Evolutionary conservation across 1,140 invertebrate genomes (phyloP).

Genomic region (Philopotamus ludificatus): DNA sequence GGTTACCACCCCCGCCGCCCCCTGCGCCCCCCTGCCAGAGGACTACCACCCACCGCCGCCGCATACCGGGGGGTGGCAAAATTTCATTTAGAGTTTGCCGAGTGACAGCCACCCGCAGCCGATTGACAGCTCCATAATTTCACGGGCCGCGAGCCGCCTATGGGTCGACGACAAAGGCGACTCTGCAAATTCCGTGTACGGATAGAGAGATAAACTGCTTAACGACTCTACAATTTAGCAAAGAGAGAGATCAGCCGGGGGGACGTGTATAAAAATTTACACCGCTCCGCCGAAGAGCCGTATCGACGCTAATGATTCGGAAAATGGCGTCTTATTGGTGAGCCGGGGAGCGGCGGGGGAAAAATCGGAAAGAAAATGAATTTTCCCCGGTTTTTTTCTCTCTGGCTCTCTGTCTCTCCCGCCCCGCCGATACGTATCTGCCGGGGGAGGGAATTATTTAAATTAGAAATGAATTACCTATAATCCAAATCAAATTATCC

Average conservation of each 20-base stretch:
- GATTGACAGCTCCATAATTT: slow-evolving; percentile 41
- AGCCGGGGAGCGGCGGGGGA: slow-evolving; percentile 48
- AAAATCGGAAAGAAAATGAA: slow-evolving; percentile 6
- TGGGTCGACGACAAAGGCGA: slow-evolving; percentile 30
- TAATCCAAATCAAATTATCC: no score
- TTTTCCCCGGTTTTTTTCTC: not conserved
- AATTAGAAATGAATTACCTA: slow-evolving; percentile 6
- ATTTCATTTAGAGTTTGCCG: slow-evolving; percentile 29
- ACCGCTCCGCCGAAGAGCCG: slow-evolving; percentile 25
- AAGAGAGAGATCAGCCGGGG: slow-evolving; percentile 38
- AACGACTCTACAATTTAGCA: slow-evolving; percentile 37
- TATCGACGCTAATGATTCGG: slow-evolving; percentile 57
- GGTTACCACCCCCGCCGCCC: not conserved
- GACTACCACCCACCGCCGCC: slow-evolving; percentile 11
- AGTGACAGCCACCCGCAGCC: slow-evolving; percentile 29
- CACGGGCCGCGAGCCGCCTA: slow-evolving; percentile 34
- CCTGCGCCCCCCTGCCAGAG: no score
- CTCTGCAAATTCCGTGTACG: slow-evolving; percentile 30
- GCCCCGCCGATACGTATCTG: not conserved
- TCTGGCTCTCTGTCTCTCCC: no score
- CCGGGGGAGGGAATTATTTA: slow-evolving; percentile 9
- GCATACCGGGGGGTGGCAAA: not conserved
- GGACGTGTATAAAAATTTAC: slow-evolving; percentile 41
- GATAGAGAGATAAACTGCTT: slow-evolving; percentile 41
- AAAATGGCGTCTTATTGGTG: slow-evolving; percentile 59